Evolutionary conservation across 2,888 invertebrate genomes (phyloP).

Genomic region (Smittia aterrima): DNA sequence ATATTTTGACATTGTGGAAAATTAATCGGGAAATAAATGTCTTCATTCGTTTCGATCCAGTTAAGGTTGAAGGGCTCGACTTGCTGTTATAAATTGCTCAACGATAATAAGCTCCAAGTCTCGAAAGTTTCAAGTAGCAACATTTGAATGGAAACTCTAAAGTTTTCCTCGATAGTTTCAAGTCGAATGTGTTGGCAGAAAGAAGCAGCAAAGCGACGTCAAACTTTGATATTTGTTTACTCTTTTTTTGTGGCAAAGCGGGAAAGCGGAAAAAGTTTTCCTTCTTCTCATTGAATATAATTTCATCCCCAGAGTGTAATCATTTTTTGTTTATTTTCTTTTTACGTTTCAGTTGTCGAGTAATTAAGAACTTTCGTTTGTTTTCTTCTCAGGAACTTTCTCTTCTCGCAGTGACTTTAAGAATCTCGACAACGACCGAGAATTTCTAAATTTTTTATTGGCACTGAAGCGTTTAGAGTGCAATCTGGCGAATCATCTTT

Average conservation of each 20-base stretch:
- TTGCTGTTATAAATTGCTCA: not conserved
- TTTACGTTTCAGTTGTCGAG: constrained; percentile 1
- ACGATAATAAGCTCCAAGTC: not conserved
- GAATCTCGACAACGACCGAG: not conserved
- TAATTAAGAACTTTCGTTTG: constrained; percentile 32
- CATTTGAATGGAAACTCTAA: not conserved
- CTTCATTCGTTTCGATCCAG: not conserved
- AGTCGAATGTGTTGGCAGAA: not conserved
- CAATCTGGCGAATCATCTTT: constrained; percentile 28
- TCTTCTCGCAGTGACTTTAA: not conserved
- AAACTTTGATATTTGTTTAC: not conserved
- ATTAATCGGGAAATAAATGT: not conserved
- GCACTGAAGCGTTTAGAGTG: constrained; percentile 27
- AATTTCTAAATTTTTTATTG: constrained; percentile 9
- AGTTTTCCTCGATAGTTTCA: not conserved
- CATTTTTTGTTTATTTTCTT: not conserved
- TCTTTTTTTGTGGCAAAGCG: not conserved
- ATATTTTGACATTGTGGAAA: not conserved
- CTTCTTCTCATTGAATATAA: not conserved
- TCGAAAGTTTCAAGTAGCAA: not conserved
- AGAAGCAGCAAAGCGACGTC: not conserved
- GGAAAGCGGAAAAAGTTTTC: not conserved
- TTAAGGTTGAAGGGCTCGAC: not conserved
- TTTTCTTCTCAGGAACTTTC: not conserved
- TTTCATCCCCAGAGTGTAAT: constrained; percentile 24